phyloP scores from a whole-genome alignment of 1,140 invertebrate species.

The Paraescarpia echinospica region DNA sequence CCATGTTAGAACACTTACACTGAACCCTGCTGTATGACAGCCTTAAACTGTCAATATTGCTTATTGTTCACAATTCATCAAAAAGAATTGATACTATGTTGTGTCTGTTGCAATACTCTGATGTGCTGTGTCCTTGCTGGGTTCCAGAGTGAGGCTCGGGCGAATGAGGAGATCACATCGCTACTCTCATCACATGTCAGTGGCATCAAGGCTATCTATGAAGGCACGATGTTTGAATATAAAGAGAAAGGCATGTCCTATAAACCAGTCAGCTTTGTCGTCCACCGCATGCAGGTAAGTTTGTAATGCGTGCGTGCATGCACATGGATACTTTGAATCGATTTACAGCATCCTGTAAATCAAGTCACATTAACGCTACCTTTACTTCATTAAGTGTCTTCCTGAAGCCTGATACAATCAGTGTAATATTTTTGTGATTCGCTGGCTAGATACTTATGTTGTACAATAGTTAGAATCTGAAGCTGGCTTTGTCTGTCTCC shows the following conservation, averaged over 20 bases:
- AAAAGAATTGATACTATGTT: neutral
- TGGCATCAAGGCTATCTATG: constrained; percentile 97
- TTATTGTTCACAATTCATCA: too few species aligned
- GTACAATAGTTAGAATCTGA: neutral
- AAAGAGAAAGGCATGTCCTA: constrained; percentile 74
- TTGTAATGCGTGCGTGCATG: constrained; percentile 11
- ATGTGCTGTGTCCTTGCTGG: constrained; percentile 11
- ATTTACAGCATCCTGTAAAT: too few species aligned
- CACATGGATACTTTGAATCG: too few species aligned
- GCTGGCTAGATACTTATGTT: constrained; percentile 1
- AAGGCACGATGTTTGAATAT: constrained; percentile 82
- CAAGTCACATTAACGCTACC: neutral
- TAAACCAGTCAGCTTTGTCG: constrained; percentile 95
- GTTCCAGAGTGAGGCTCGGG: constrained; percentile 42
- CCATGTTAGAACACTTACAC: neutral
- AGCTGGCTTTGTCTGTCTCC: neutral
- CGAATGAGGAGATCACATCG: constrained; percentile 88
- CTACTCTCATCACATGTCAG: constrained; percentile 97
- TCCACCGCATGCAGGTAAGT: constrained; percentile 89
- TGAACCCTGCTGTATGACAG: neutral
- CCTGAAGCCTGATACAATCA: too few species aligned
- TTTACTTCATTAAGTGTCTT: neutral
- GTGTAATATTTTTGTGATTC: neutral
- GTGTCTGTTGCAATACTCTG: neutral
- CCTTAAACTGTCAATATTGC: too few species aligned